These are phyloP conservation scores for Leptoclinus maculatus DNA, from an alignment of 2,797 vertebrate species.

Conservation along the genomic window DNA sequence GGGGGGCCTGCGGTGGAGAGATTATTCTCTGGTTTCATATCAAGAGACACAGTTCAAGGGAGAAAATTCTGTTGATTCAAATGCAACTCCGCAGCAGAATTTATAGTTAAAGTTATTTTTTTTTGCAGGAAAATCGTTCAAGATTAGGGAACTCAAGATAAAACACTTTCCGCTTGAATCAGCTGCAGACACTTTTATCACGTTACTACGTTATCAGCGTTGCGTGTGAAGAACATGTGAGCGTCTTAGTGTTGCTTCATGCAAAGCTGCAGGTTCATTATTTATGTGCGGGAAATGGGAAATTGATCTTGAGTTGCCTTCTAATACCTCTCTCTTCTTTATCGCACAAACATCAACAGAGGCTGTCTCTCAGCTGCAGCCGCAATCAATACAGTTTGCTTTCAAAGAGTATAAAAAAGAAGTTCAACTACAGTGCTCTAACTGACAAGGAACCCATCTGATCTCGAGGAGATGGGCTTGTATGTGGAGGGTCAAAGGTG, in stretches of 20 bases:
- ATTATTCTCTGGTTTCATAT: conserved; percentile 17
- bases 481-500: conserved; percentile 69
- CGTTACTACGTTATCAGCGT: conserved; percentile 20
- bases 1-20: neutral
- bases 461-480: neutral
- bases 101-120: neutral
- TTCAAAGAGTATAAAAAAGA: conserved; percentile 24
- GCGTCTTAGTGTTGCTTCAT: conserved; percentile 4
- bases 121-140: neutral
- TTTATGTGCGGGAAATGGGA: conserved; percentile 13
- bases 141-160: conserved; percentile 21
- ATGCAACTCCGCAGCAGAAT: neutral
- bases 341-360: conserved; percentile 1
- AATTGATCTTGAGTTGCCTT: conserved; percentile 18
- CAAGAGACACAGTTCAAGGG: conserved; percentile 24
- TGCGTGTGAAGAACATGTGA: conserved; percentile 1
- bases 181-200: neutral
- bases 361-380: neutral
- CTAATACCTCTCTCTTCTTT: conserved; percentile 11
- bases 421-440: neutral
- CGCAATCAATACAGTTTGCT: conserved; percentile 26
- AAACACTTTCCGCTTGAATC: conserved; percentile 3
- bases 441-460: neutral
- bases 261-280: conserved; percentile 5
- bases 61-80: conserved; percentile 15